phyloP scores from a whole-genome alignment of 2,888 invertebrate genomes.

The Achlya flavicornis region DNA sequence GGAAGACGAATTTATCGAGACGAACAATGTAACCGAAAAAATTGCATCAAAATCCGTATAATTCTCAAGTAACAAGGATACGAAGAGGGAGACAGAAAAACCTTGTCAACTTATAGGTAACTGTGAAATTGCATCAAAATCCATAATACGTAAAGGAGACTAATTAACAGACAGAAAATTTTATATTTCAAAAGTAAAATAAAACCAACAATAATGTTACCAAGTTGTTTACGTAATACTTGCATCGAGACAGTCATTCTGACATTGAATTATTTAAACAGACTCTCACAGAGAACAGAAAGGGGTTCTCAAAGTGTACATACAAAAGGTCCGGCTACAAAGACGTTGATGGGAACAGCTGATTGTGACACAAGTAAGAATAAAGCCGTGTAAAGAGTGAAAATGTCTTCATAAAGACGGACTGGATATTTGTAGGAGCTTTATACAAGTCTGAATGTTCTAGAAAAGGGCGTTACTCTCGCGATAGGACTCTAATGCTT shows the following conservation, averaged over 20 bases:
- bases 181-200: neutral
- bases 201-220: neutral
- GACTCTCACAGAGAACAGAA: conserved; percentile 37
- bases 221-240: neutral
- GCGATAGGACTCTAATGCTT: too few relatives aligned
- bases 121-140: too few relatives aligned
- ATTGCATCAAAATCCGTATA: too few relatives aligned
- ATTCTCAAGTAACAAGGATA: too few relatives aligned
- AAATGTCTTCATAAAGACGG: neutral
- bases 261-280: conserved; percentile 52
- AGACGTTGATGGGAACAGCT: conserved; percentile 30
- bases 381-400: conserved; percentile 11
- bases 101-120: too few relatives aligned
- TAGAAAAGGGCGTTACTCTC: neutral
- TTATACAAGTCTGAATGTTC: neutral
- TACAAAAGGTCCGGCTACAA: conserved; percentile 41
- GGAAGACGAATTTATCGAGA: too few relatives aligned
- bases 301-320: conserved; percentile 33
- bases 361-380: conserved; percentile 27
- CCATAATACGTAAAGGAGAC: too few relatives aligned
- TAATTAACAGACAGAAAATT: too few relatives aligned
- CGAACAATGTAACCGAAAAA: too few relatives aligned
- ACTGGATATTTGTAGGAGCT: neutral
- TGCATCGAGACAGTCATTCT: conserved; percentile 23
- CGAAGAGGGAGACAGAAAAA: too few relatives aligned